phyloP scores from a whole-genome alignment of 2,888 invertebrate species.

The Volucella inflata region DNA sequence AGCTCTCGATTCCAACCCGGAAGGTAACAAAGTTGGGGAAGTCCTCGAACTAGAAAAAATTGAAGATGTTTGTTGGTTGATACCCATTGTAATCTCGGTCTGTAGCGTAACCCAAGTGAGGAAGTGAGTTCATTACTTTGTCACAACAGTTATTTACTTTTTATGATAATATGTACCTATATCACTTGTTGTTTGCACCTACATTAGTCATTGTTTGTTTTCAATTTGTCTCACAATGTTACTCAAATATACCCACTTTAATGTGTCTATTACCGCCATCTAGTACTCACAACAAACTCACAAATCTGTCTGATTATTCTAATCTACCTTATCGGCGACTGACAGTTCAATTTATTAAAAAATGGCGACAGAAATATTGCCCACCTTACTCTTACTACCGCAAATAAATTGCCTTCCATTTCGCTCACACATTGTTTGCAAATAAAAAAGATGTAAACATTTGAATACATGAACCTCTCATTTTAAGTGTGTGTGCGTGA shows the following conservation, averaged over 20 bases:
- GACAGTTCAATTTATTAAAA: constrained; percentile 23
- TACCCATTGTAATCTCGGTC: too few species aligned
- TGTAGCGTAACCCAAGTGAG: too few species aligned
- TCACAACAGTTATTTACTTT: too few species aligned
- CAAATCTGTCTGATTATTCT: not conserved
- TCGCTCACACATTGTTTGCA: constrained; percentile 72
- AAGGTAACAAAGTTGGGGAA: too few species aligned
- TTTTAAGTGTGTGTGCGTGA: constrained; percentile 56
- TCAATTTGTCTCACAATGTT: not conserved
- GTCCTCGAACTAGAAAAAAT: too few species aligned
- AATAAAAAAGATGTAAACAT: constrained; percentile 75
- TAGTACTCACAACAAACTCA: not conserved
- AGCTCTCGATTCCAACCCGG: too few species aligned
- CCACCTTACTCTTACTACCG: constrained; percentile 12
- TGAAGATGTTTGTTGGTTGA: too few species aligned
- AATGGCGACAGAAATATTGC: constrained; percentile 46
- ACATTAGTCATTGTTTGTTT: not conserved
- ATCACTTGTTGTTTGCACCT: not conserved
- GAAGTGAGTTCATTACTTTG: too few species aligned
- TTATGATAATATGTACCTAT: not conserved
- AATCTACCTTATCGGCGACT: constrained; percentile 37
- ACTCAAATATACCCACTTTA: constrained; percentile 9
- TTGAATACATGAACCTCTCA: constrained; percentile 44
- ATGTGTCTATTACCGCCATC: constrained; percentile 1
- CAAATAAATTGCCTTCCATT: constrained; percentile 2